These are phyloP conservation scores for Apotomis capreana DNA, from an alignment of 2,888 invertebrate genomes.

Conservation along the genomic window DNA sequence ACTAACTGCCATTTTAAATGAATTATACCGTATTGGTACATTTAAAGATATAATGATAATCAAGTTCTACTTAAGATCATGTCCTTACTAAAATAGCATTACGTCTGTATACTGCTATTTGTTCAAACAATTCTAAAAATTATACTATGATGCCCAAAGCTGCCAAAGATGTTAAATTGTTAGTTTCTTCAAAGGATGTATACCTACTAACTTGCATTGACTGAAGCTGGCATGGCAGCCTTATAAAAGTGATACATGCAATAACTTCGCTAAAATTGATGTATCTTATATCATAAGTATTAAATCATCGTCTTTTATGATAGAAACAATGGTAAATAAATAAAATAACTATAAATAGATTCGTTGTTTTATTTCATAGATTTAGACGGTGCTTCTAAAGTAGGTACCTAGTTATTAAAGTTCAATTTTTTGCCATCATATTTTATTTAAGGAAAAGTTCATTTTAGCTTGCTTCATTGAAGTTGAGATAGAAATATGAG, in stretches of 20 bases:
- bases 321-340: constrained; percentile 60
- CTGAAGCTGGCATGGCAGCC: constrained; percentile 41
- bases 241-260: constrained; percentile 38
- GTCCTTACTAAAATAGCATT: constrained; percentile 20
- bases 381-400: background rate
- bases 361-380: constrained; percentile 46
- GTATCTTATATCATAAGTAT: constrained; percentile 40
- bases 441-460: no score
- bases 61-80: constrained; percentile 18
- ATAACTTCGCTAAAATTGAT: constrained; percentile 35
- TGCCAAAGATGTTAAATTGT: constrained; percentile 54
- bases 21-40: constrained; percentile 37
- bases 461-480: no score
- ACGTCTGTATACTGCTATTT: constrained; percentile 9
- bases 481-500: no score
- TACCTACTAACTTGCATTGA: constrained; percentile 40
- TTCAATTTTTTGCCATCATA: no score
- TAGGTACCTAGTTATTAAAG: background rate
- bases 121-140: constrained; percentile 18
- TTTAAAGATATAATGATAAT: constrained; percentile 23
- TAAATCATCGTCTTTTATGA: constrained; percentile 53
- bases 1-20: constrained; percentile 73
- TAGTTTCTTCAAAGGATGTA: constrained; percentile 40
- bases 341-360: constrained; percentile 49
- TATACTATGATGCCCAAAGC: constrained; percentile 50